phyloP scores from a whole-genome alignment of 37 sponge, comb jelly and placozoan species.

The Mnemiopsis leidyi region DNA sequence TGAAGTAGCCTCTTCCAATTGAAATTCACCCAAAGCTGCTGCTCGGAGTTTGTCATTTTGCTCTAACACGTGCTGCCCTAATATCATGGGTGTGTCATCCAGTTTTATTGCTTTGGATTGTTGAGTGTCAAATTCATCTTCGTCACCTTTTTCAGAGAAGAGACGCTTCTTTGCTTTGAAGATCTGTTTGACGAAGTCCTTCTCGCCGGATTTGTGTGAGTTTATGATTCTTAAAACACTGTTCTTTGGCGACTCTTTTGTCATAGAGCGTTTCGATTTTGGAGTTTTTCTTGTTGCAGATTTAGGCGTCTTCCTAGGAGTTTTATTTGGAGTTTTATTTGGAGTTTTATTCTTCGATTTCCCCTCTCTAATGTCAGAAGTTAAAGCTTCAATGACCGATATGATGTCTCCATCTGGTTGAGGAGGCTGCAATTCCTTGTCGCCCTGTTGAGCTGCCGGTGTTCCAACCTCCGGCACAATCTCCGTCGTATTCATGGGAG shows the following conservation, averaged over 20 bases:
- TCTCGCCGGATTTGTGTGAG: not conserved
- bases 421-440: not conserved
- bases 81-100: not conserved
- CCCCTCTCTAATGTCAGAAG: not conserved
- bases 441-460: not conserved
- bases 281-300: not conserved
- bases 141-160: not conserved
- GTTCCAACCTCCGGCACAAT: not conserved
- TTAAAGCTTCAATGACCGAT: not conserved
- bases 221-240: not conserved
- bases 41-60: not conserved
- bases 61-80: not conserved
- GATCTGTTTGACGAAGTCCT: slow-evolving; percentile 32
- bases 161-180: slow-evolving; percentile 30
- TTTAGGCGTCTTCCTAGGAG: not conserved
- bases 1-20: too few species aligned
- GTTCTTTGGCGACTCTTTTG: not conserved
- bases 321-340: not conserved
- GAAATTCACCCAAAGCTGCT: not conserved
- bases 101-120: not conserved
- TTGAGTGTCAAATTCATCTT: not conserved
- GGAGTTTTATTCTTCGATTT: not conserved
- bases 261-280: not conserved
- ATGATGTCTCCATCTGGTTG: not conserved
- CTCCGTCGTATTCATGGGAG: not conserved